phyloP scores from a whole-genome alignment of 1,140 invertebrate species.

The Melanaphis sacchari region DNA sequence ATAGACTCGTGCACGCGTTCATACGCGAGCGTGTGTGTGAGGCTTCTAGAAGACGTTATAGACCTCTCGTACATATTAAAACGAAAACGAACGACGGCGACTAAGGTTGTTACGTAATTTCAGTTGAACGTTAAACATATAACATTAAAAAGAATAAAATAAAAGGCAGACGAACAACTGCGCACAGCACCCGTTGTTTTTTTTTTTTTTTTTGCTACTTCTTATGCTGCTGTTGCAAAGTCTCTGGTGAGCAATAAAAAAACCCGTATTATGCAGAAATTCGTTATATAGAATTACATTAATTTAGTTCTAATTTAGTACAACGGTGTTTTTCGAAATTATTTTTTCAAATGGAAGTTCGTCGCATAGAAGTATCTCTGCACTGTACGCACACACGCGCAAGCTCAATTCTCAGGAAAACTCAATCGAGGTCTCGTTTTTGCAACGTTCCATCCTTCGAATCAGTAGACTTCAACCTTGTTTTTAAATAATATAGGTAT shows the following conservation, averaged over 20 bases:
- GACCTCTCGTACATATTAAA: not conserved
- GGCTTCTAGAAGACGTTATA: slow-evolving; percentile 46
- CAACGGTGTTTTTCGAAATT: too few species aligned
- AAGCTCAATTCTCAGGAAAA: not conserved
- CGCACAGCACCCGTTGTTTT: not conserved
- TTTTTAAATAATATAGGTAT: not conserved
- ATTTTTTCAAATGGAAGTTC: too few species aligned
- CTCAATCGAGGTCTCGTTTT: not conserved
- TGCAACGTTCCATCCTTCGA: not conserved
- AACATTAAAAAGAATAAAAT: not conserved
- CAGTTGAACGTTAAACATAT: not conserved
- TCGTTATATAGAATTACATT: too few species aligned
- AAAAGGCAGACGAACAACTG: not conserved
- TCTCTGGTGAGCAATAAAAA: not conserved
- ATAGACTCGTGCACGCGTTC: slow-evolving; percentile 11
- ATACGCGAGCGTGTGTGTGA: not conserved
- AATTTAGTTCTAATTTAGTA: too few species aligned
- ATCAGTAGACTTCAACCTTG: not conserved
- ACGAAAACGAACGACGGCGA: not conserved
- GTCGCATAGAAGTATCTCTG: too few species aligned
- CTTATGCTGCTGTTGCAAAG: not conserved
- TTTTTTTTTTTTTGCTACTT: not conserved
- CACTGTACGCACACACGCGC: too few species aligned
- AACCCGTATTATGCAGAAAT: too few species aligned
- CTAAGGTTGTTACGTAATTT: slow-evolving; percentile 15